Percentiles rank a stretch among this genome's conserved stretches.
These are phyloP conservation scores for Diploscapter pachys DNA, from an alignment of 1,140 invertebrate species.

Conservation along the genomic window DNA sequence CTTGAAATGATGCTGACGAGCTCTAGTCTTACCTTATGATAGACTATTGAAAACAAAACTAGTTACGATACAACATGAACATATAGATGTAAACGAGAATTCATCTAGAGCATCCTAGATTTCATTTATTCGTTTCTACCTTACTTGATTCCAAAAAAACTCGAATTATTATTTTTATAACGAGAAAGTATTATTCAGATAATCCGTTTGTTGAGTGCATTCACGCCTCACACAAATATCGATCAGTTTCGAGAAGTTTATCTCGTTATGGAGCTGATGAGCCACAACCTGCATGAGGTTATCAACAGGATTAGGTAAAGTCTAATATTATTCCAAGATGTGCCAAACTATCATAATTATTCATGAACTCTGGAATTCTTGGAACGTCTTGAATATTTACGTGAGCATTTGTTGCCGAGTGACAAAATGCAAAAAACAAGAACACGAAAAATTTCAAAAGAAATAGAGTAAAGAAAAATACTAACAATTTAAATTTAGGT, in stretches of 20 bases:
- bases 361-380: neutral
- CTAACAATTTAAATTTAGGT: neutral
- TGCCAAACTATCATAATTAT: no score
- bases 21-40: neutral
- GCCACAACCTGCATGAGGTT: slow-evolving; percentile 31
- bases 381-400: neutral
- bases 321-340: neutral
- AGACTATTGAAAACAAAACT: neutral
- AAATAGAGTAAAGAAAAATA: no score
- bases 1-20: no score
- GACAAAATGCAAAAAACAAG: no score
- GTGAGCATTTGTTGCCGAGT: neutral
- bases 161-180: no score
- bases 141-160: no score
- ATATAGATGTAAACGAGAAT: no score
- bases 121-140: neutral
- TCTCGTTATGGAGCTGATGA: slow-evolving; percentile 35
- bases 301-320: slow-evolving; percentile 14
- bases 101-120: neutral
- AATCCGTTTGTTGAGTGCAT: slow-evolving; percentile 35
- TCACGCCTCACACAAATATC: slow-evolving; percentile 28
- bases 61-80: neutral
- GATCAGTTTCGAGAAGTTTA: slow-evolving; percentile 33
- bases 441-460: no score
- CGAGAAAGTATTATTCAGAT: neutral